Base-by-base conservation (phyloP, 2,797 vertebrate genomes). In the Sylvia borin region DNA sequence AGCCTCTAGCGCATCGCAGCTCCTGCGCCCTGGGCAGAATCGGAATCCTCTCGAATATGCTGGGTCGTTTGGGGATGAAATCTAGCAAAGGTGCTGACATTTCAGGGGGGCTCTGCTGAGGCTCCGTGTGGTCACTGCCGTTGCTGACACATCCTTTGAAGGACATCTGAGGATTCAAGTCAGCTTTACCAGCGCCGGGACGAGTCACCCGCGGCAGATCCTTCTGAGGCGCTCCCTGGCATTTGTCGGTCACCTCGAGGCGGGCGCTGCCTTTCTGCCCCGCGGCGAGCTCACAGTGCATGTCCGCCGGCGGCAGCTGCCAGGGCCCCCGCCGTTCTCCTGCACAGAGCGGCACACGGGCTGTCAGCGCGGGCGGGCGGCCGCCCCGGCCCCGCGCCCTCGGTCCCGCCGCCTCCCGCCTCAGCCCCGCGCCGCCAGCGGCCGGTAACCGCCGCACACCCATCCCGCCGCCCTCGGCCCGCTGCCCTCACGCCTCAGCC, bases 241-340 rank as follows among this genome's bases (percentile, higher is more conserved):
- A 88, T 93, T 54, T 75, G 54, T 75, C 96, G 58, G 71, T 77
- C 78, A 40, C 95, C 80, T 96, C 94, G 78, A 79, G 50, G 88
- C 89, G 81, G 34, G 88, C 95, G 72, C 76, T 82, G 38, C 68
- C 75, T 24, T 91, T 97, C 66, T 88, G 96, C 40, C 62, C 93
- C 79, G 95, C 97, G 18, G 94, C 82, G 93, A 96, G 97, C 93
- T 98, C 98, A 95, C 97, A 97, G 92, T 98, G 97, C 98, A 98
- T 98, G 94, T 83, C 94, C 93, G 70, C 76, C 36, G 16, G 82
- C 73, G 32, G 90, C 70, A 5, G 79, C 81, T 29, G 81, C 80
- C 82, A 1, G 87, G 68, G 42, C 42, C 58, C 79, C 65, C 76
- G 79, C 51, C 88, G 76, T 43, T 64, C 50, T 74, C 91, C 96